phyloP scores from a whole-genome alignment of 1,140 invertebrate genomes.

The Eulimnadia texana region DNA sequence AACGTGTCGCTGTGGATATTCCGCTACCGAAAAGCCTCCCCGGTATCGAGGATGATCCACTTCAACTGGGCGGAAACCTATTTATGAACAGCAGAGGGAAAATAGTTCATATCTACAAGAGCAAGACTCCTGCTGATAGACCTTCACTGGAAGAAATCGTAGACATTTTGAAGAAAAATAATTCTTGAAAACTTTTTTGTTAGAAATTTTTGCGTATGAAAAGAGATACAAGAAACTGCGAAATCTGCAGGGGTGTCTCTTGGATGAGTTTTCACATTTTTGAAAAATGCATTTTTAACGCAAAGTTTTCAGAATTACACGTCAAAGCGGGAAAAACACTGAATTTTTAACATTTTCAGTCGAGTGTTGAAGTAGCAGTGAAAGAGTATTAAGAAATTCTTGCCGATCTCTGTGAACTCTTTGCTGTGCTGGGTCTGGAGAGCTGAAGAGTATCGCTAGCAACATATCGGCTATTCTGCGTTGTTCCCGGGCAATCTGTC shows the following conservation, averaged over 20 bases:
- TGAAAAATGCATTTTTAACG: background rate
- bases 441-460: slow-evolving; percentile 3
- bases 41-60: slow-evolving; percentile 19
- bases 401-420: background rate
- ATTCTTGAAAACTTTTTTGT: background rate
- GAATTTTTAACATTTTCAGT: too few relatives aligned
- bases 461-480: background rate
- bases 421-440: slow-evolving; percentile 6
- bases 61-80: slow-evolving; percentile 21
- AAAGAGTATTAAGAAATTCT: background rate
- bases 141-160: slow-evolving; percentile 11
- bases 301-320: background rate
- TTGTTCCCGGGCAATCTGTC: background rate
- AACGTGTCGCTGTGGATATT: slow-evolving; percentile 7
- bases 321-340: background rate
- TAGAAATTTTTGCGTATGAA: background rate
- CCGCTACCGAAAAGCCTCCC: slow-evolving; percentile 5
- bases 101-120: slow-evolving; percentile 10
- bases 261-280: background rate
- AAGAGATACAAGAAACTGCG: background rate
- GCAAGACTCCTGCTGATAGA: slow-evolving; percentile 16
- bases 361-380: too few relatives aligned
- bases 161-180: slow-evolving; percentile 1
- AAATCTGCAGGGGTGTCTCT: background rate
- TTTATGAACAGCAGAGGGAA: slow-evolving; percentile 13